Percentiles rank a stretch among this genome's conserved stretches.
phyloP scores from a whole-genome alignment of 2,797 vertebrate species.

The Falco biarmicus region DNA sequence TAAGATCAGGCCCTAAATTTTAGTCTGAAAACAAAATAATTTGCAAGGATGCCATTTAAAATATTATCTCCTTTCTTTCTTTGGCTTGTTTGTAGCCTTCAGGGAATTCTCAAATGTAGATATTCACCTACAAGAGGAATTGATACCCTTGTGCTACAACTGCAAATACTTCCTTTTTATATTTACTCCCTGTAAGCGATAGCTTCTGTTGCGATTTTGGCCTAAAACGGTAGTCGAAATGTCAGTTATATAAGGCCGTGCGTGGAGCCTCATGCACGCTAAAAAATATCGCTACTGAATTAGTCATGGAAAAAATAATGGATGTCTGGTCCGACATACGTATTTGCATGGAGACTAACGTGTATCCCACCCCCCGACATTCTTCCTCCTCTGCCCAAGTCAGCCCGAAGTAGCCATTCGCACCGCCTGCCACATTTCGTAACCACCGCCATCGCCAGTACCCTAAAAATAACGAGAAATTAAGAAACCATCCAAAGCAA shows the following conservation, averaged over 20 bases:
- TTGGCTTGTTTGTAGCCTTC: rapidly evolving
- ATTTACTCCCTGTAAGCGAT: background rate
- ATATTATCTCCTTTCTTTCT: background rate
- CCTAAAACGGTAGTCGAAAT: constrained; percentile 1
- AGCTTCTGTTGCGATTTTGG: background rate
- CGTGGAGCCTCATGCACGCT: background rate
- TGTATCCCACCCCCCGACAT: background rate
- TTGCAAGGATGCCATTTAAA: background rate
- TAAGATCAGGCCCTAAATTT: background rate
- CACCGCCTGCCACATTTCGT: background rate
- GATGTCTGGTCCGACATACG: background rate
- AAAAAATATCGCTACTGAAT: background rate
- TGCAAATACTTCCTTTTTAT: background rate
- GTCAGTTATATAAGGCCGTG: constrained; percentile 42
- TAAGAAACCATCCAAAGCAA: background rate
- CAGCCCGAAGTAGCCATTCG: background rate
- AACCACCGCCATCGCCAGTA: background rate
- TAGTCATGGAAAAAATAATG: background rate
- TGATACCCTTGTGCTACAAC: background rate
- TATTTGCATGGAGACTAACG: background rate
- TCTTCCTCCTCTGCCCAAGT: background rate
- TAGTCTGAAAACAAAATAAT: background rate
- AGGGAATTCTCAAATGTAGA: background rate
- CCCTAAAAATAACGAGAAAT: background rate
- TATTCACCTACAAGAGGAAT: background rate